Evolutionary conservation across 2,113 vertebrate species (phyloP).

Genomic region (Sinocyclocheilus rhinocerous): DNA sequence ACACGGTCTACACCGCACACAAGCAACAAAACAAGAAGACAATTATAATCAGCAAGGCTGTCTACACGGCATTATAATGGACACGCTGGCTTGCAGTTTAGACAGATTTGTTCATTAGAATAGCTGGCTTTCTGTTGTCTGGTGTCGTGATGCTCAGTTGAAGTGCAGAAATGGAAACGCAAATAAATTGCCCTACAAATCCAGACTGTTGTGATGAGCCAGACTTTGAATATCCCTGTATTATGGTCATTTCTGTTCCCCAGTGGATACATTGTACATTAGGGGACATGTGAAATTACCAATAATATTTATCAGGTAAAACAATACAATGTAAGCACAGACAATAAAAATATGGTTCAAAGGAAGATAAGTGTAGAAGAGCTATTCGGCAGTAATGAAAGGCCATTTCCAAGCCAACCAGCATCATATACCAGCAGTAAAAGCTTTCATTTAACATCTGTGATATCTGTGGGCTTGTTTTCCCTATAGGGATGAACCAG

Average conservation of each 20-base stretch:
- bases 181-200: neutral
- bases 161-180: neutral
- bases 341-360: neutral
- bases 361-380: slow-evolving; percentile 12
- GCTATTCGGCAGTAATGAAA: neutral
- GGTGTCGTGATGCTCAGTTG: neutral
- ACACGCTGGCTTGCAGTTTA: neutral
- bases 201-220: neutral
- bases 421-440: neutral
- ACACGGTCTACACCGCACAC: neutral
- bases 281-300: neutral
- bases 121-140: neutral
- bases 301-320: neutral
- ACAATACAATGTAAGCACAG: neutral
- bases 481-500: neutral
- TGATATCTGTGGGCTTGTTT: neutral
- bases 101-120: slow-evolving; percentile 5
- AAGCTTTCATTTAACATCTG: slow-evolving; percentile 12
- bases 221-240: neutral
- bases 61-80: slow-evolving; percentile 1
- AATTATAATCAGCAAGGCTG: slow-evolving; percentile 10
- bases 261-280: neutral
- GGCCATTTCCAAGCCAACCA: neutral
- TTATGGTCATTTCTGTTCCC: neutral
- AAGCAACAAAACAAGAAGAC: neutral